Evolutionary conservation across 2,797 vertebrate species (phyloP).

Genomic region (Chiroxiphia lanceolata): DNA sequence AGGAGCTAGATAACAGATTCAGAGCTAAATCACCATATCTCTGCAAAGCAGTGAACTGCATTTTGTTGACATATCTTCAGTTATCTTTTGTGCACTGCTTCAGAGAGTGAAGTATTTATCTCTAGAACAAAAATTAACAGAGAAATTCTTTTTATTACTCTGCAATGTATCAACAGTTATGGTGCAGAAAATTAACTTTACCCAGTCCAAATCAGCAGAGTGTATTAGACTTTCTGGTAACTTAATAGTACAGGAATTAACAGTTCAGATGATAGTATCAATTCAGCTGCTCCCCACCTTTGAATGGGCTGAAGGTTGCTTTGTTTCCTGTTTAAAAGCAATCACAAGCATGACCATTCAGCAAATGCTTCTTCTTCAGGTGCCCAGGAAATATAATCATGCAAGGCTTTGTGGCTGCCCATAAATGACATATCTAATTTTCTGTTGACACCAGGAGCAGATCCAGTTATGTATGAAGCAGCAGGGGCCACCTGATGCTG

Average conservation of each 20-base stretch:
- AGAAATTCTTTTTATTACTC: not conserved
- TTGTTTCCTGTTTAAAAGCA: not conserved
- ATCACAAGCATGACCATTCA: not conserved
- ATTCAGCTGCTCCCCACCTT: not conserved
- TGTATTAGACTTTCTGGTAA: not conserved
- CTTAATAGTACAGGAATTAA: not conserved
- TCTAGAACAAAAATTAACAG: not conserved
- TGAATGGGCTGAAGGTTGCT: not conserved
- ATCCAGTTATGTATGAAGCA: not conserved
- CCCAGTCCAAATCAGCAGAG: not conserved
- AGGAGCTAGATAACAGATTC: not conserved
- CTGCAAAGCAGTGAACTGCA: not conserved
- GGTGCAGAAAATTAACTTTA: not conserved
- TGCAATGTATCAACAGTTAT: not conserved
- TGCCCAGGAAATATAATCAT: not conserved
- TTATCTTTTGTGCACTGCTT: not conserved
- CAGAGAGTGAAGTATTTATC: not conserved
- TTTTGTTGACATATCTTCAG: not conserved
- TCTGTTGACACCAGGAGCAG: not conserved
- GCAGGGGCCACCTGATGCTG: not conserved
- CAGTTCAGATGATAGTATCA: not conserved
- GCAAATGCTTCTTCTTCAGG: not conserved
- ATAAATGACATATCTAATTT: not conserved
- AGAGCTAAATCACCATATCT: not conserved
- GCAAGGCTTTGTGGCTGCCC: not conserved